Conservation (phyloP, 2,797 vertebrate genomes). For the Lutjanus campechanus region DNA sequence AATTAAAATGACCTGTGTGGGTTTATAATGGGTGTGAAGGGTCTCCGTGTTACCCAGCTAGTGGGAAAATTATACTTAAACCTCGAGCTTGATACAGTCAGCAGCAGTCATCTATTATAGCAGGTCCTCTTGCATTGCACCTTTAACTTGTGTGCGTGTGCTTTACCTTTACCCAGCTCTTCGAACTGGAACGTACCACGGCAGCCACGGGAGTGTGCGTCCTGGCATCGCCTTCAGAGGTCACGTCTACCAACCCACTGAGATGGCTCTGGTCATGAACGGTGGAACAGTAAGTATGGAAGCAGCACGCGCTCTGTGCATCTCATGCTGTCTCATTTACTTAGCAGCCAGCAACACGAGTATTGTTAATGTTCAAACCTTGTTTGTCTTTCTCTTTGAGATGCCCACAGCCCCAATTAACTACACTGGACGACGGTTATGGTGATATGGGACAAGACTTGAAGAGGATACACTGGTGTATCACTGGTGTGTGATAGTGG, state of each 20-base stretch:
- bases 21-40: background rate
- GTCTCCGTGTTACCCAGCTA: constrained; percentile 1
- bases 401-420: constrained; percentile 97
- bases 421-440: constrained; percentile 96
- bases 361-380: background rate
- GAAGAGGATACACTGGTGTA: constrained; percentile 20
- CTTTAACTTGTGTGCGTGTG: constrained; percentile 14
- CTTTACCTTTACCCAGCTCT: constrained; percentile 83
- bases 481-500: background rate
- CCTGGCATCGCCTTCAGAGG: constrained; percentile 94
- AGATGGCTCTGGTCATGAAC: constrained; percentile 98
- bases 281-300: constrained; percentile 93
- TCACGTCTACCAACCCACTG: constrained; percentile 98
- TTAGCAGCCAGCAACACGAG: background rate
- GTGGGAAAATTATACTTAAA: background rate
- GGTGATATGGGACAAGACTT: constrained; percentile 78
- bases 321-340: constrained; percentile 2
- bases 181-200: constrained; percentile 91
- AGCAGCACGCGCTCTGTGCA: background rate
- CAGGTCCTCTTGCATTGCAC: background rate
- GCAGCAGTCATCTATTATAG: background rate
- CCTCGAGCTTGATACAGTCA: background rate
- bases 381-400: constrained; percentile 76
- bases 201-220: constrained; percentile 88
- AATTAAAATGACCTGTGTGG: constrained; percentile 1